phyloP scores from a whole-genome alignment of 2,797 vertebrate species.

The Lepidocolaptes lacrymiger region DNA sequence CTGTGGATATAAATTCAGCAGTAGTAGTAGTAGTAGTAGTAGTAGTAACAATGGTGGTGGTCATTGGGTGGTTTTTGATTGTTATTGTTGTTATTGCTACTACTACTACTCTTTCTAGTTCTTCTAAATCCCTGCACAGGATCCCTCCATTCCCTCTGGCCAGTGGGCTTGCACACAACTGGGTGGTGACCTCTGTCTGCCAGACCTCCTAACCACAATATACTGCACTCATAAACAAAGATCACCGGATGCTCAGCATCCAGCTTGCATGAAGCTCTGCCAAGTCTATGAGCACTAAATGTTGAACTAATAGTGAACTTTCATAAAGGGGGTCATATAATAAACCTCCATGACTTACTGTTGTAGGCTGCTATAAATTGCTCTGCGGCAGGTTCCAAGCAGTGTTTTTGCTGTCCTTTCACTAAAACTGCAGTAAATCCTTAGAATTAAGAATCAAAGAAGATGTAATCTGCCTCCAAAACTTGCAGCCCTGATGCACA shows the following conservation, averaged over 20 bases:
- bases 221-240: not conserved
- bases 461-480: not conserved
- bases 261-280: not conserved
- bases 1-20: not conserved
- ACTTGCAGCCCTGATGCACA: not conserved
- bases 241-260: slow-evolving; percentile 6
- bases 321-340: not conserved
- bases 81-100: not conserved
- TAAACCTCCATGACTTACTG: slow-evolving; percentile 18
- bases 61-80: not conserved
- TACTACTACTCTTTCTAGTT: not conserved
- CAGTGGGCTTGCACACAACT: not conserved
- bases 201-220: not conserved
- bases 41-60: not conserved
- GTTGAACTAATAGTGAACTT: slow-evolving; percentile 52
- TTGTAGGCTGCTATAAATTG: slow-evolving; percentile 31
- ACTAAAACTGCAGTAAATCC: not conserved
- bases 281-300: not conserved
- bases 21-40: not conserved
- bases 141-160: not conserved
- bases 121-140: not conserved
- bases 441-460: not conserved
- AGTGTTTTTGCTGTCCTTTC: not conserved
- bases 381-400: not conserved
- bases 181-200: not conserved